phyloP scores from a whole-genome alignment of 2,113 vertebrate genomes.

The Rhombomys opimus region DNA sequence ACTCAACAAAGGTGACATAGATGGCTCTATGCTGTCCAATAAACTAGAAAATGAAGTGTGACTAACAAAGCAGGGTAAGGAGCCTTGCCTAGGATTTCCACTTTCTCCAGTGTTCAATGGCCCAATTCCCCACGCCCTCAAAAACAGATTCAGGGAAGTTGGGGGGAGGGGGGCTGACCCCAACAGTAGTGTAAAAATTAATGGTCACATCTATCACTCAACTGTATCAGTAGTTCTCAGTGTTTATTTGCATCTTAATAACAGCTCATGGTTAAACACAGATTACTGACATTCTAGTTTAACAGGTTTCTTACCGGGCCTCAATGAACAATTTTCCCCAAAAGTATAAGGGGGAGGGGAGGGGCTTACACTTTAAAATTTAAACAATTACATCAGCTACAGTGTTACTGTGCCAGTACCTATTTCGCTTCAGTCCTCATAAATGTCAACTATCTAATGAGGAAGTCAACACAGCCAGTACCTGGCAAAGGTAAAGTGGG shows the following conservation, averaged over 20 bases:
- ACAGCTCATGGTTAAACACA: background rate
- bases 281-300: background rate
- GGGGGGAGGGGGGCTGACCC: background rate
- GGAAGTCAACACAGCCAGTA: background rate
- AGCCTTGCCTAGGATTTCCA: background rate
- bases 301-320: background rate
- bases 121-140: background rate
- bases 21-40: background rate
- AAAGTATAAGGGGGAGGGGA: background rate
- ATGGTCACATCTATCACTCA: background rate
- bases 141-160: background rate
- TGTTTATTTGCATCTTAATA: background rate
- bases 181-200: background rate
- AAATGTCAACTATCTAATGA: background rate
- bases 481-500: background rate
- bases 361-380: background rate
- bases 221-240: background rate
- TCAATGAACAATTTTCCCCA: background rate
- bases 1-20: background rate
- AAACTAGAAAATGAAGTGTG: background rate
- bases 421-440: slow-evolving; percentile 20
- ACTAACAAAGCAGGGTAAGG: background rate
- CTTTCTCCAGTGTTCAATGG: background rate
- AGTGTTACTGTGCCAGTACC: background rate
- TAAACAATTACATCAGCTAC: background rate